Evolutionary conservation across 2,113 vertebrate species (phyloP).

Genomic region (Melanostigma gelatinosum): DNA sequence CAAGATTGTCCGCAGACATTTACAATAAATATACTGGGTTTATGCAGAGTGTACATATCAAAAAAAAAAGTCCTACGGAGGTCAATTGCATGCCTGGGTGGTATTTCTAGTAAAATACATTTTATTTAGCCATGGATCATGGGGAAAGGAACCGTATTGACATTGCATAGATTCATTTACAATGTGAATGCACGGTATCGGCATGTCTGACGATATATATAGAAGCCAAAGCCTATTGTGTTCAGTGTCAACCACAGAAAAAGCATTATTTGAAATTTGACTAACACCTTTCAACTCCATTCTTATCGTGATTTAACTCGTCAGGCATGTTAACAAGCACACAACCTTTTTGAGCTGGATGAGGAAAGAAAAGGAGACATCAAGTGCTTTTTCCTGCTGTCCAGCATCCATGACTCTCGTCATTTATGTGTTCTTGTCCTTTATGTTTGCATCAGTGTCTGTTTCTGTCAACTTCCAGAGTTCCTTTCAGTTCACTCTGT

Average conservation of each 20-base stretch:
- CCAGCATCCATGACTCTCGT: conserved; percentile 22
- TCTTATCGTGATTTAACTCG: background rate
- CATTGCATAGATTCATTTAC: conserved; percentile 49
- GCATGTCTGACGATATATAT: background rate
- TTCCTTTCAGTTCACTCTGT: conserved; percentile 65
- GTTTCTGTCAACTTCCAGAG: conserved; percentile 59
- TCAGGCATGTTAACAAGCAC: conserved; percentile 1
- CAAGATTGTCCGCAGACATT: conserved; percentile 71
- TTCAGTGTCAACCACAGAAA: background rate
- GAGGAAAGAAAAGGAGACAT: background rate
- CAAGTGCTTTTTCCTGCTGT: conserved; percentile 1
- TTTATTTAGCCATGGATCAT: conserved; percentile 44
- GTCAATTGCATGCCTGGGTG: conserved; percentile 67
- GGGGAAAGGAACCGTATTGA: conserved; percentile 16
- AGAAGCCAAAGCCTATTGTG: background rate
- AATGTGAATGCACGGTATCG: background rate
- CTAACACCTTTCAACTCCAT: background rate
- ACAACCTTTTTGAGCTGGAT: background rate
- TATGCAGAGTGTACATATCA: conserved; percentile 46
- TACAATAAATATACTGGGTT: conserved; percentile 39
- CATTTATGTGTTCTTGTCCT: conserved; percentile 4
- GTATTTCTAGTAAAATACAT: conserved; percentile 62
- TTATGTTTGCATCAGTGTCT: conserved; percentile 22
- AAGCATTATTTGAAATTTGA: background rate
- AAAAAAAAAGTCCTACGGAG: conserved; percentile 48